These are phyloP conservation scores for Forbesichthys agassizii DNA, from an alignment of 2,113 vertebrate genomes.

Conservation along the genomic window DNA sequence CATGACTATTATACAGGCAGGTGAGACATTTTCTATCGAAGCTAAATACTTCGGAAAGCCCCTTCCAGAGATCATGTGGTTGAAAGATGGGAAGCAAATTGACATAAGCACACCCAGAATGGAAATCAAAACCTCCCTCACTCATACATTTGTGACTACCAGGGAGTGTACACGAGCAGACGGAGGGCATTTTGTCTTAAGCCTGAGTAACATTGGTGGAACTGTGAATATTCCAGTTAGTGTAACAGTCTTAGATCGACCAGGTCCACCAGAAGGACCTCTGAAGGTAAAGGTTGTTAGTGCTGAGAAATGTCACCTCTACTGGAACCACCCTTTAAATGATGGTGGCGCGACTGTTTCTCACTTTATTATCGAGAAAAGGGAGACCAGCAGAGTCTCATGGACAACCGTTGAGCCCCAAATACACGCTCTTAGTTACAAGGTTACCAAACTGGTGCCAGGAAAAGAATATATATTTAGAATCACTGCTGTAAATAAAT, in stretches of 20 bases:
- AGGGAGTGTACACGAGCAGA: constrained; percentile 91
- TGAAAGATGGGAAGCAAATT: constrained; percentile 92
- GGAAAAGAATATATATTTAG: constrained; percentile 98
- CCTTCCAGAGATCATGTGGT: constrained; percentile 86
- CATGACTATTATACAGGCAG: constrained; percentile 84
- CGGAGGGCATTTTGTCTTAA: constrained; percentile 89
- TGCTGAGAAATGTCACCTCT: constrained; percentile 93
- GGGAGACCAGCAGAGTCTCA: constrained; percentile 94
- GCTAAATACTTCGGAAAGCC: constrained; percentile 95
- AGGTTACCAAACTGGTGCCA: constrained; percentile 91
- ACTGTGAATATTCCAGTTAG: constrained; percentile 87
- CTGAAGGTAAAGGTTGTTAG: constrained; percentile 89
- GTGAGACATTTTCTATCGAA: constrained; percentile 91
- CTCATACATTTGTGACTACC: constrained; percentile 85
- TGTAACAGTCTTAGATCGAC: constrained; percentile 94
- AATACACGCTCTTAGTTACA: constrained; percentile 89
- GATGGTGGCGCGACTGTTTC: constrained; percentile 91
- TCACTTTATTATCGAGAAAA: constrained; percentile 94
- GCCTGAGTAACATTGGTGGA: constrained; percentile 90
- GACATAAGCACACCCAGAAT: constrained; percentile 86
- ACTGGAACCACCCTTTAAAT: constrained; percentile 90
- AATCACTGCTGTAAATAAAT: constrained; percentile 94
- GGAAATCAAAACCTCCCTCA: constrained; percentile 91
- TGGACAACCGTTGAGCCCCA: constrained; percentile 93
- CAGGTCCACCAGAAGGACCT: constrained; percentile 90